These are phyloP conservation scores for Nestor notabilis DNA, from an alignment of 2,113 vertebrate genomes.

Conservation along the genomic window DNA sequence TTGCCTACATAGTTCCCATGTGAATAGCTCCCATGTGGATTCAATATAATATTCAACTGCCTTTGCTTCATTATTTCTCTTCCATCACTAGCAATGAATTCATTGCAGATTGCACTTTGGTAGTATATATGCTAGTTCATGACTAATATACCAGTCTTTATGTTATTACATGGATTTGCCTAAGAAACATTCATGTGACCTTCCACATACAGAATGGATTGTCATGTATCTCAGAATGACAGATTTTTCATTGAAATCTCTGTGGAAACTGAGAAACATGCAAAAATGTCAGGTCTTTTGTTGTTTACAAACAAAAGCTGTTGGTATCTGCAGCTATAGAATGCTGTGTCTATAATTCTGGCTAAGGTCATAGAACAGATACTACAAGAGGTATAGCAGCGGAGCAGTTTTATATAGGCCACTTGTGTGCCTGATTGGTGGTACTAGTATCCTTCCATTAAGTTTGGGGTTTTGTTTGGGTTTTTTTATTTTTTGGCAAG, in stretches of 20 bases:
- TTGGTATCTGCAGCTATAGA: not conserved
- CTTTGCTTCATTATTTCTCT: not conserved
- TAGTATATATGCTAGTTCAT: not conserved
- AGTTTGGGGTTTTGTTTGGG: not conserved
- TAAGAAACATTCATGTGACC: not conserved
- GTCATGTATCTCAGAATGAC: not conserved
- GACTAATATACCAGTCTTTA: not conserved
- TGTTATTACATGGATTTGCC: not conserved
- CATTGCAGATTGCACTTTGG: not conserved
- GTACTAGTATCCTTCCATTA: not conserved
- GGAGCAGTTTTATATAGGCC: not conserved
- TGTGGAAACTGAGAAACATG: not conserved
- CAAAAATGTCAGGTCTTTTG: not conserved
- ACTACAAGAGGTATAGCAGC: not conserved
- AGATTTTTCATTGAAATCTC: not conserved
- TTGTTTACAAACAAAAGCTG: not conserved
- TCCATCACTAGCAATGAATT: not conserved
- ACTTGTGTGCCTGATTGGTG: not conserved
- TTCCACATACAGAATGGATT: not conserved
- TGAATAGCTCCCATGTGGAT: not conserved
- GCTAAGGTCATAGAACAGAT: not conserved
- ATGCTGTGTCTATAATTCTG: not conserved
- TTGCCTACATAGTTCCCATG: not conserved
- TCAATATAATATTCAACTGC: not conserved
- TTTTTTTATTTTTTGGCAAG: not conserved